phyloP scores from a whole-genome alignment of 2,797 vertebrate genomes.

The Enteromius afrohamiltoni region DNA sequence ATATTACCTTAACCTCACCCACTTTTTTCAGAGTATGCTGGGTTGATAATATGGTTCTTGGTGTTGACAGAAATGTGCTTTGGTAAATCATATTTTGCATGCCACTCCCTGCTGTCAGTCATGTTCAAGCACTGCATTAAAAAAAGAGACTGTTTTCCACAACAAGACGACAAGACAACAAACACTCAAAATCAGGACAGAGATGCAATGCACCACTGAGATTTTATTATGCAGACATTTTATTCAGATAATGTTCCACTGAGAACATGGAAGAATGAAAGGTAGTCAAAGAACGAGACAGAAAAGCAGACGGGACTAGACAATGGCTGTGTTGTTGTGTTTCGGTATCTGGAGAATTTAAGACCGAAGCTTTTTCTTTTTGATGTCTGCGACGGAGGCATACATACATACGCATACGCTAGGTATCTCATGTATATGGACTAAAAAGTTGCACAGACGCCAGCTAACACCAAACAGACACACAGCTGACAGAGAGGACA shows the following conservation, averaged over 20 bases:
- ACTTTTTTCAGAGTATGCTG: background rate
- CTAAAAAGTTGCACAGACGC: slow-evolving; percentile 27
- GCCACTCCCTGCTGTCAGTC: background rate
- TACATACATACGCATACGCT: background rate
- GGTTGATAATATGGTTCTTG: background rate
- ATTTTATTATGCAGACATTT: slow-evolving; percentile 33
- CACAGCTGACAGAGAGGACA: slow-evolving; percentile 30
- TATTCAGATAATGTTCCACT: slow-evolving; percentile 21
- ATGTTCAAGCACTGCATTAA: background rate
- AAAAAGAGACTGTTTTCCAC: slow-evolving; percentile 13
- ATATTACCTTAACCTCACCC: background rate
- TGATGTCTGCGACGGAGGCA: slow-evolving; percentile 17
- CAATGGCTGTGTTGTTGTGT: slow-evolving; percentile 19
- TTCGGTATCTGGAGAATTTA: slow-evolving; percentile 36
- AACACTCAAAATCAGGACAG: slow-evolving; percentile 28
- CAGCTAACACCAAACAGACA: slow-evolving; percentile 56
- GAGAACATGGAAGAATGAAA: slow-evolving; percentile 40
- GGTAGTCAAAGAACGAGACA: slow-evolving; percentile 33
- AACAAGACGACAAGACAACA: slow-evolving; percentile 21
- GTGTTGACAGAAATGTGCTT: background rate
- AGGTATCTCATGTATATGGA: background rate
- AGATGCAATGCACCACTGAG: background rate
- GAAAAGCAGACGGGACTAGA: slow-evolving; percentile 21
- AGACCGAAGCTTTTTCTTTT: slow-evolving; percentile 1
- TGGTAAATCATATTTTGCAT: background rate